Conservation (phyloP, 2,888 invertebrate genomes). For the Tinea pellionella region DNA sequence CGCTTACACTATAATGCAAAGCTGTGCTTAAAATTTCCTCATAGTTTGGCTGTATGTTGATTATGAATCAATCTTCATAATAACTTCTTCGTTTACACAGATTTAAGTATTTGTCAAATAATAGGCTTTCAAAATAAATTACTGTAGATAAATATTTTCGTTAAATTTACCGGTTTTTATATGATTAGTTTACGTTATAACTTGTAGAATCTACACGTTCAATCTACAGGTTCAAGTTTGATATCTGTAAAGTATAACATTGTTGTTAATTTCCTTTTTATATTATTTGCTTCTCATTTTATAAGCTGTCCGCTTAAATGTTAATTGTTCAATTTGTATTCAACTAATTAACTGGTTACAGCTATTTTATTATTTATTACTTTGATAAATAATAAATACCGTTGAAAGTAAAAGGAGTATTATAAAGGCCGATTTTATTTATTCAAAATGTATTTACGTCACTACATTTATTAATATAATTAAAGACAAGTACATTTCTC, state of each 20-base stretch:
- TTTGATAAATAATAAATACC: conserved; percentile 11
- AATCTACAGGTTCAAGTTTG: not conserved
- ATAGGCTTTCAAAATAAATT: not conserved
- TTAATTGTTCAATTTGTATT: conserved; percentile 14
- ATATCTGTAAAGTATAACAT: conserved; percentile 3
- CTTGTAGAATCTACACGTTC: not conserved
- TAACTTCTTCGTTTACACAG: no score
- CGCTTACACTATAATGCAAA: no score
- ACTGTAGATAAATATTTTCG: not conserved
- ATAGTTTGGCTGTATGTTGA: no score
- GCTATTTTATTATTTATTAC: conserved; percentile 13
- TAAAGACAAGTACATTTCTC: no score
- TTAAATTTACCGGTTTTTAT: not conserved
- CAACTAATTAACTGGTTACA: conserved; percentile 13
- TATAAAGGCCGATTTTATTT: not conserved
- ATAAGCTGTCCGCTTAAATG: conserved; percentile 13
- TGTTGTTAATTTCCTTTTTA: conserved; percentile 13
- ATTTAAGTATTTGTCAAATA: no score
- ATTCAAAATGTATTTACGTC: not conserved
- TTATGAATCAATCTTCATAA: no score
- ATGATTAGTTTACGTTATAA: not conserved
- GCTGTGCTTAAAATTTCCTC: no score
- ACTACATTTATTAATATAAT: not conserved
- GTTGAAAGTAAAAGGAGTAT: conserved; percentile 12
- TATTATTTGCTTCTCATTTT: conserved; percentile 12